A percentile compares a stretch with the other conserved stretches of the same genome.
phyloP scores from a whole-genome alignment of 2,113 vertebrate species.

The Panthera leo region DNA sequence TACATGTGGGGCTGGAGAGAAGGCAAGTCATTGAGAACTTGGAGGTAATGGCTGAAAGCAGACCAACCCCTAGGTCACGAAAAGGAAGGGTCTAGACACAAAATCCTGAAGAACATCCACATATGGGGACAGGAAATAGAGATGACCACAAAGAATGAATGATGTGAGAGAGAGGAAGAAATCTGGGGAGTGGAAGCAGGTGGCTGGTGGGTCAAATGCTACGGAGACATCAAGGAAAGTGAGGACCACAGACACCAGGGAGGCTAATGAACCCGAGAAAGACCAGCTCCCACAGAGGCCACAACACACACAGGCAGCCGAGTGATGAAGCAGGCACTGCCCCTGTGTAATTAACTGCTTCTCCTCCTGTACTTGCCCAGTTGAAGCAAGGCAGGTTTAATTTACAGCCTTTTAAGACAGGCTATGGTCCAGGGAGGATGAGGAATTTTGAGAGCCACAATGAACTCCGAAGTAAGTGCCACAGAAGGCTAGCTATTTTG shows the following conservation, averaged over 20 bases:
- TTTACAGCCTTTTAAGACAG: neutral
- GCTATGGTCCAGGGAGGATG: rapidly evolving
- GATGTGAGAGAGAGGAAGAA: neutral
- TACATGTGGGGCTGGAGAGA: neutral
- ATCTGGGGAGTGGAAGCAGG: neutral
- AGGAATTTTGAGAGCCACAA: neutral
- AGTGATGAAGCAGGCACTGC: rapidly evolving
- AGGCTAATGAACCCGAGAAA: rapidly evolving
- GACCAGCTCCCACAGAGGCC: neutral
- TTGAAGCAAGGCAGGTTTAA: neutral
- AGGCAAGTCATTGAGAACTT: neutral
- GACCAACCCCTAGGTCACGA: rapidly evolving
- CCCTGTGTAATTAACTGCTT: rapidly evolving
- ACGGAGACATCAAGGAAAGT: neutral
- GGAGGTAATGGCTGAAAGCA: neutral
- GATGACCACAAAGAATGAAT: neutral
- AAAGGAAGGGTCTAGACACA: neutral
- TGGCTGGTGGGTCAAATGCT: rapidly evolving
- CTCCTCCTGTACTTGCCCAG: neutral
- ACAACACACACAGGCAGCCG: rapidly evolving
- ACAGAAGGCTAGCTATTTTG: neutral
- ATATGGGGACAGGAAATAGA: neutral
- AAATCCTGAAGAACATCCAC: neutral
- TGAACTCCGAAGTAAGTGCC: neutral
- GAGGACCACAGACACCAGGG: neutral